Evolutionary conservation across 2,797 vertebrate species (phyloP), one percentile per base, ranked within the genome.

Genomic region (Hoplostethus mediterraneus): DNA sequence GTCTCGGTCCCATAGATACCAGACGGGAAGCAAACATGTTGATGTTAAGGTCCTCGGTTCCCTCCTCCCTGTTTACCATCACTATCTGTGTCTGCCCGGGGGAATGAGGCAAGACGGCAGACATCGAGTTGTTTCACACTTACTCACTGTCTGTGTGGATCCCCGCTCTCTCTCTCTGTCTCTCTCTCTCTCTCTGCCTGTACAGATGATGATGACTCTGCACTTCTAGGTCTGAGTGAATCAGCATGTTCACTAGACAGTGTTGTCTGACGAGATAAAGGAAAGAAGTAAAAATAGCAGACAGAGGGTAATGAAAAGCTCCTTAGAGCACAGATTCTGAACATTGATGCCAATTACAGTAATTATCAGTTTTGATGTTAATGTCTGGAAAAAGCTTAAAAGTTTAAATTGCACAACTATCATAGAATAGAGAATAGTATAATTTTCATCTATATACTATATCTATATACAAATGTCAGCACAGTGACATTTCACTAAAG

Each of bases 61-160:
- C 60, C 12, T 56, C 60, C 57, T 2, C 28, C 33, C 45, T 65
- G 36, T 5, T 47, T 55, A 40, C 28, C 54, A 49, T 65, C 36
- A 64, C 33, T 57, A 4, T 76, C 59, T 60, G 21, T 77, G 10
- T 49, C 53, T 61, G 51, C 38, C 67, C 30, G n/a, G 16, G 71
- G 58, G n/a, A 58, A 42, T 4, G 11, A 71, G 76, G 75, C 54
- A 65, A 80, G 75, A 75, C 42, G 38, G 48, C 47, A 69, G 71
- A 73, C 71, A 67, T 54, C 31, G 59, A 73, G 67, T 69, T 67
- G 73, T 80, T 72, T 82, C 65, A 67, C 45, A 67, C 57, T 72
- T 33, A 0, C 64, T 53, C 13, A 16, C 48, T 36, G 31, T 36
- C 52, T 60, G 64, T 45, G 49, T 63, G 16, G 25, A 6, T 75